Conservation (phyloP, 1,140 invertebrate genomes). For the Heliconius himera region DNA sequence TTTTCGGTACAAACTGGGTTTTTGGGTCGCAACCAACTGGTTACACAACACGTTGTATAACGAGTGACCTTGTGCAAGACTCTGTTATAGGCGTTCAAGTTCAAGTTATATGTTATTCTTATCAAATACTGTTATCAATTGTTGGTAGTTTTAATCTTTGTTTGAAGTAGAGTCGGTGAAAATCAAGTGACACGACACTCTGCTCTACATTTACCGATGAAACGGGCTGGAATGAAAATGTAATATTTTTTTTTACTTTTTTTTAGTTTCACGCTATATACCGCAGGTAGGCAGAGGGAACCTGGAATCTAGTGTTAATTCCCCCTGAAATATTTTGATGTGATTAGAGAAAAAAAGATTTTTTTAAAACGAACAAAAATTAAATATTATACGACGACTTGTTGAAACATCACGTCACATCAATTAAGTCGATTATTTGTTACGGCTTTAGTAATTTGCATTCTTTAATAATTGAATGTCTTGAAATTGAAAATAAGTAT, state of each 20-base stretch:
- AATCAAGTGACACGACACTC: neutral
- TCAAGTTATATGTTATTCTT: constrained; percentile 35
- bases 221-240: no score
- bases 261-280: no score
- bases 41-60: constrained; percentile 46
- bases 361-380: no score
- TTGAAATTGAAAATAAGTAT: neutral
- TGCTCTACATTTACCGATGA: neutral
- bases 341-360: no score
- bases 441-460: neutral
- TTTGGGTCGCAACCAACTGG: constrained; percentile 33
- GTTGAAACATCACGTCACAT: neutral
- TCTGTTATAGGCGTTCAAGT: constrained; percentile 47
- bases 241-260: no score
- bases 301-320: no score
- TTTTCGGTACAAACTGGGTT: constrained; percentile 40
- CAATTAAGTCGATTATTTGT: neutral
- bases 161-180: neutral
- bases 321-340: no score
- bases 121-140: neutral
- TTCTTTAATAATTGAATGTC: neutral
- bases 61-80: constrained; percentile 51
- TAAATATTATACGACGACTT: no score
- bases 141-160: neutral
- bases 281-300: no score